Evolutionary conservation across 2,888 invertebrate species (phyloP), one percentile per base, ranked within the genome.

Genomic region (Athetis lepigone): DNA sequence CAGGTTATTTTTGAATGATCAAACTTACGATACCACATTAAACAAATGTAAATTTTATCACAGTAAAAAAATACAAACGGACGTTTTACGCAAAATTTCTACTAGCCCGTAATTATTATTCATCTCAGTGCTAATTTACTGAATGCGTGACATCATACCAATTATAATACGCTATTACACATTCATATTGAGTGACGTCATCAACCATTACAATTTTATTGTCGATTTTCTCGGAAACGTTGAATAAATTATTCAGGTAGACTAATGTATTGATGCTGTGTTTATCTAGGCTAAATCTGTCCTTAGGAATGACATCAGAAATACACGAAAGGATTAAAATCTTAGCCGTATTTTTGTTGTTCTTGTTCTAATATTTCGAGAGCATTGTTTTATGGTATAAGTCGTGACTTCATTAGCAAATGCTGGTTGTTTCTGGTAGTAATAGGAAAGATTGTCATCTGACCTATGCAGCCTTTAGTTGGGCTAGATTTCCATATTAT

Each of bases 141-240:
- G 67, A 59, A 52, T 49, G 72, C 59, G 64, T 85, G 85, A 85
- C 85, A 85, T 85, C 85, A 85, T 73, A 23, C 63, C 72, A 80
- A 83, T 83, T 85, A 82, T 77, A 80, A 78, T 66, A 70, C 58
- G 40, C 58, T 59, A 68, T 75, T 68, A 72, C 70, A 70, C 66
- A 61, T 33, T 33, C 11, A 33, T 64, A 50, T 36, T 29, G 9
- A 18, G 21, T 79, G 70, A 64, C 66, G 80, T 68, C 65, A 79
- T 65, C 59, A 36, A 42, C n/a, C 25, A 36, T 18, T 21, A 52
- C 47, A 19, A 72, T 55, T 55, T 55, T 52, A 68, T 1, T 29
- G 23, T 0, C 16, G 4, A 40, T 65, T 57, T 73, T 76, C 73
- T 70, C 36, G 40, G 65, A 60, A 73, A 60, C 33, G 16, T 46